phyloP scores from a whole-genome alignment of 2,113 vertebrate species.

The Rhadina sibilatrix region DNA sequence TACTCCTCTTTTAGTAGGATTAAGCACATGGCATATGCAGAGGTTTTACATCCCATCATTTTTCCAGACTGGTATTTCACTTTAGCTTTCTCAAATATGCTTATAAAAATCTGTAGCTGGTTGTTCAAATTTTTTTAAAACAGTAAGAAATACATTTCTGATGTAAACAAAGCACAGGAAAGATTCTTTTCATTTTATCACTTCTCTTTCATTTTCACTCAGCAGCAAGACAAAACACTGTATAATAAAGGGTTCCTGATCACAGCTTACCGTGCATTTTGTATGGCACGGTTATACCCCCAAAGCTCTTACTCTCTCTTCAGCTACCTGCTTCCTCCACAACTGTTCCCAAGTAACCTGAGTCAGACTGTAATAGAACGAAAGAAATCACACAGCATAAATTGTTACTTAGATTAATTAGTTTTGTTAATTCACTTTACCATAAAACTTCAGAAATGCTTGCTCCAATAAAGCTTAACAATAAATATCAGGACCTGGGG shows the following conservation, averaged over 20 bases:
- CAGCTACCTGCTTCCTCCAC: background rate
- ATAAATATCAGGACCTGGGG: background rate
- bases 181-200: background rate
- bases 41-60: background rate
- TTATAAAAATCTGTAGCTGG: background rate
- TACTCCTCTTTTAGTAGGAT: background rate
- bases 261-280: background rate
- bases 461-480: background rate
- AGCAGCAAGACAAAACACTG: background rate
- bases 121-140: background rate
- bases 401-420: background rate
- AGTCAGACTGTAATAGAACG: background rate
- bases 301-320: background rate
- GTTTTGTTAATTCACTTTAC: background rate
- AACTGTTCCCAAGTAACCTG: background rate
- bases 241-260: background rate
- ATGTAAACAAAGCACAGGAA: background rate
- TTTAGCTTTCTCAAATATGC: background rate
- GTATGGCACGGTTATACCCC: fast-evolving
- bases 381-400: background rate
- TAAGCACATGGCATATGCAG: background rate
- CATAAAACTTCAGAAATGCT: background rate
- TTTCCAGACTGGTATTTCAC: background rate
- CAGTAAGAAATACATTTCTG: background rate
- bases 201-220: background rate